phyloP scores from a whole-genome alignment of 2,797 vertebrate genomes.

The Natrix natrix region DNA sequence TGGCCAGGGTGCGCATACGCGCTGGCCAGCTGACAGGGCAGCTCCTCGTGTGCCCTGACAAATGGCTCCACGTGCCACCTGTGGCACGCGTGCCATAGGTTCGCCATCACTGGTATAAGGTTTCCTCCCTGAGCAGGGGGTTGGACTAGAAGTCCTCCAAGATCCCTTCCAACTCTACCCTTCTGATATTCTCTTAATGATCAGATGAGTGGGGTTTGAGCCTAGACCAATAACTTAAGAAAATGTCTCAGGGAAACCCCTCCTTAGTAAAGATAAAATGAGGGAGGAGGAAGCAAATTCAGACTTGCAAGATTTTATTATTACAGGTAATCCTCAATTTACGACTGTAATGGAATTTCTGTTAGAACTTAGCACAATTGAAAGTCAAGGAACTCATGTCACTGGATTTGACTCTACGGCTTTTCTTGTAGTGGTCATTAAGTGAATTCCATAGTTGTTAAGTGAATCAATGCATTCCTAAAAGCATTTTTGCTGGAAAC shows the following conservation, averaged over 20 bases:
- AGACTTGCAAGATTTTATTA: neutral
- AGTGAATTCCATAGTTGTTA: neutral
- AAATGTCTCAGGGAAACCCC: neutral
- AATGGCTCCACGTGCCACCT: too few species aligned
- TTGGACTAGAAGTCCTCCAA: neutral
- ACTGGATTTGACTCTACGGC: neutral
- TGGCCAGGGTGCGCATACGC: too few species aligned
- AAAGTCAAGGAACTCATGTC: neutral
- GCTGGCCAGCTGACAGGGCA: too few species aligned
- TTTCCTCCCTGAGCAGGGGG: neutral
- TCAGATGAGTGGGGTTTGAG: neutral
- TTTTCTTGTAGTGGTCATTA: neutral
- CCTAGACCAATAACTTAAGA: neutral
- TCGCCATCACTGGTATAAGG: too few species aligned
- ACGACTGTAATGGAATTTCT: neutral
- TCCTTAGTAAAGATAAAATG: neutral
- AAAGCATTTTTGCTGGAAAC: neutral
- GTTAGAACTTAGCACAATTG: neutral
- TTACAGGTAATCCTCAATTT: neutral
- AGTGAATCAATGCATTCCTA: neutral
- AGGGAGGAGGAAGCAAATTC: neutral
- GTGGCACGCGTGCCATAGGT: too few species aligned
- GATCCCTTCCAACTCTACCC: neutral
- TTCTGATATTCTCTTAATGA: neutral
- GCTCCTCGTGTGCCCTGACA: too few species aligned